Conservation (phyloP, 1,140 invertebrate genomes). For the Uloborus diversus region DNA sequence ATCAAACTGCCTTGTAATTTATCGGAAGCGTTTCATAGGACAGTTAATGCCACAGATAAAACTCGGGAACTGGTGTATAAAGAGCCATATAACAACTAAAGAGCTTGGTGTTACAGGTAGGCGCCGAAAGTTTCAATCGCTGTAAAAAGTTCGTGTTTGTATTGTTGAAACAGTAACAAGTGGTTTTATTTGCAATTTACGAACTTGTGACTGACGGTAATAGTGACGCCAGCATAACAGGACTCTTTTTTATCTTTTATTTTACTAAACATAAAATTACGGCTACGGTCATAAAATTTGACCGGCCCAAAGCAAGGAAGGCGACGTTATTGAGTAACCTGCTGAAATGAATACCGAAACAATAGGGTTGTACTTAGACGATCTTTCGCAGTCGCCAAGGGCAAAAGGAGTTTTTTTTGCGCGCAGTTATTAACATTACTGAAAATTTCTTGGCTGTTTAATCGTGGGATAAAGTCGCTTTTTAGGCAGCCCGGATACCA, state of each 20-base stretch:
- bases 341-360: conserved; percentile 32
- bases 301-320: not conserved
- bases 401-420: too few relatives aligned
- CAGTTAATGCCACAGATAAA: conserved; percentile 18
- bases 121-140: conserved; percentile 10
- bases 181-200: conserved; percentile 51
- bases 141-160: conserved; percentile 22
- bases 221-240: conserved; percentile 23
- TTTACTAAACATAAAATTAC: conserved; percentile 38
- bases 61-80: conserved; percentile 3
- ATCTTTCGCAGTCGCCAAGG: not conserved
- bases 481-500: too few relatives aligned
- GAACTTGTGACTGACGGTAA: conserved; percentile 43
- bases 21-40: conserved; percentile 17
- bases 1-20: conserved; percentile 26
- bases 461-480: too few relatives aligned
- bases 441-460: too few relatives aligned
- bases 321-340: conserved; percentile 3
- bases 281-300: conserved; percentile 27
- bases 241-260: conserved; percentile 14
- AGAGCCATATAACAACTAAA: conserved; percentile 22
- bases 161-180: conserved; percentile 45
- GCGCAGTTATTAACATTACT: too few relatives aligned
- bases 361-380: conserved; percentile 15
- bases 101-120: conserved; percentile 5